phyloP scores from a whole-genome alignment of 2,113 vertebrate species.

The Salvator merianae region DNA sequence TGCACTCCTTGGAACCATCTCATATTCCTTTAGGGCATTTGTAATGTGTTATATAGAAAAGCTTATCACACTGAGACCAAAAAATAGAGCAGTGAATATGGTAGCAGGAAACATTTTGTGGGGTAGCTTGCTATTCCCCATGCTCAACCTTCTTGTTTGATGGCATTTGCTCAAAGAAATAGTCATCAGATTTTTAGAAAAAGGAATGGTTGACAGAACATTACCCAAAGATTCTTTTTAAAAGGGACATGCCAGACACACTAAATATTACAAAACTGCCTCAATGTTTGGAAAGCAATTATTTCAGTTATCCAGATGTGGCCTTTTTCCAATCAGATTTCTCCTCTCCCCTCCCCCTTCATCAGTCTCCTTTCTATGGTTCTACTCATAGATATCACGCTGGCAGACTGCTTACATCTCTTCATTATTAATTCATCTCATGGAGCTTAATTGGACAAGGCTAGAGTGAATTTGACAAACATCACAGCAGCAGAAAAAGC shows the following conservation, averaged over 20 bases:
- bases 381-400: slow-evolving; percentile 69
- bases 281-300: slow-evolving; percentile 76
- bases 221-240: slow-evolving; percentile 13
- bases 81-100: not conserved
- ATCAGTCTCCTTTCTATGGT: slow-evolving; percentile 67
- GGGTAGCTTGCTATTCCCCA: no score
- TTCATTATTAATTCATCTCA: slow-evolving; percentile 87
- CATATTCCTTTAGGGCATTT: no score
- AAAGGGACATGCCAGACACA: slow-evolving; percentile 44
- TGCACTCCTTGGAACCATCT: no score
- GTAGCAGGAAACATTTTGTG: not conserved
- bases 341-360: slow-evolving; percentile 48
- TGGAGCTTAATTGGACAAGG: slow-evolving; percentile 89
- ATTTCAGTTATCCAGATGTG: slow-evolving; percentile 73
- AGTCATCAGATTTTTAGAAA: not conserved
- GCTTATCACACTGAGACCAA: not conserved
- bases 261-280: slow-evolving; percentile 66
- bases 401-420: slow-evolving; percentile 73
- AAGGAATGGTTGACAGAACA: not conserved
- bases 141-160: not conserved
- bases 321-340: slow-evolving; percentile 75
- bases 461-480: slow-evolving; percentile 88
- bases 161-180: not conserved
- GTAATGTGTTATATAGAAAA: not conserved
- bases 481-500: slow-evolving; percentile 89